These are phyloP conservation scores for Coecobrya sp. DNA, from an alignment of 2,888 invertebrate genomes.

Conservation along the genomic window DNA sequence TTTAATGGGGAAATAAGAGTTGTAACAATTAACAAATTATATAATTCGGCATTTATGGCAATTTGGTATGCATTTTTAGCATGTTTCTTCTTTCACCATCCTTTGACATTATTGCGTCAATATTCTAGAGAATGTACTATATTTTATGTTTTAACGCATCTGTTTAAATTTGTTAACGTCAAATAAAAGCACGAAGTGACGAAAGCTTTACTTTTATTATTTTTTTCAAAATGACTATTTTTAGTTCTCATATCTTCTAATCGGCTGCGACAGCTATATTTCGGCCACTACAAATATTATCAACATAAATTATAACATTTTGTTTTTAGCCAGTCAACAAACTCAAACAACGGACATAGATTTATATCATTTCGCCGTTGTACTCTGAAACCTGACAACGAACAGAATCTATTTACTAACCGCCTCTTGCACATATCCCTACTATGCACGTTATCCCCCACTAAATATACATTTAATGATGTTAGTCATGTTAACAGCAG, in stretches of 20 bases:
- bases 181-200: background rate
- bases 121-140: background rate
- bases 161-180: background rate
- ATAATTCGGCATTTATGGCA: no score
- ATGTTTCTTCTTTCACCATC: no score
- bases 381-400: background rate
- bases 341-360: background rate
- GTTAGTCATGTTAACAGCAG: background rate
- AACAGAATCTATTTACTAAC: background rate
- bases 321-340: slow-evolving; percentile 5
- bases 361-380: background rate
- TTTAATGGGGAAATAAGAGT: no score
- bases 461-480: background rate
- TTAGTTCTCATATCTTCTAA: background rate
- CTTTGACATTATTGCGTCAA: background rate
- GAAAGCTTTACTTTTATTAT: background rate
- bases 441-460: background rate
- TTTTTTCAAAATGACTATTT: background rate
- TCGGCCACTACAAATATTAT: background rate
- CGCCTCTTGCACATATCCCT: background rate
- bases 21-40: no score
- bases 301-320: background rate
- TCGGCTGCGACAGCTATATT: background rate
- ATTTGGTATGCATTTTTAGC: no score
- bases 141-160: background rate